Conservation (phyloP, 2,888 invertebrate species). For the Brachypalpus laphriformis region DNA sequence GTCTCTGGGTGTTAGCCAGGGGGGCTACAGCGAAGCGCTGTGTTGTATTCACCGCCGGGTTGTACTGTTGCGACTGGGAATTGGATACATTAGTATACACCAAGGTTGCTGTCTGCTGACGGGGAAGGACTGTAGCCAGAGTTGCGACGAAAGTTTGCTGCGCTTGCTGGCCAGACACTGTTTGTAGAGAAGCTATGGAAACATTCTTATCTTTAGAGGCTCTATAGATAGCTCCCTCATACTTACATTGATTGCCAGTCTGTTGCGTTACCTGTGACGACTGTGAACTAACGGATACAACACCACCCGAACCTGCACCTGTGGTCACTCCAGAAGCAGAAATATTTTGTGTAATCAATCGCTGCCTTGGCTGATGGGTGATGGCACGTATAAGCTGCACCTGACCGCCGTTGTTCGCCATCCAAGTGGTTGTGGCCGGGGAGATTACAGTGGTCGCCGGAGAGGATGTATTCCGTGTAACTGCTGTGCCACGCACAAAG, state of each 20-base stretch:
- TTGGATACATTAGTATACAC: constrained; percentile 81
- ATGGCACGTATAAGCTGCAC: constrained; percentile 82
- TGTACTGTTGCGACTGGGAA: constrained; percentile 80
- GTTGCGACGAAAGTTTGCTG: constrained; percentile 82
- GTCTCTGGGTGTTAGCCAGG: constrained; percentile 77
- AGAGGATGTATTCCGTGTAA: constrained; percentile 78
- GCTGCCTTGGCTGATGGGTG: constrained; percentile 80
- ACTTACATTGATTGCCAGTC: constrained; percentile 75
- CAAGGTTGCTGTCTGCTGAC: constrained; percentile 81
- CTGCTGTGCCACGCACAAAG: constrained; percentile 80
- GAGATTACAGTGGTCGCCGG: constrained; percentile 82
- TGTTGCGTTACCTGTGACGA: constrained; percentile 68
- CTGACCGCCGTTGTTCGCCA: constrained; percentile 79
- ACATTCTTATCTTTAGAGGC: not conserved
- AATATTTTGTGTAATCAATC: constrained; percentile 81
- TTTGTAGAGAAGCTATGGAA: constrained; percentile 75
- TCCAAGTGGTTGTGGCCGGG: constrained; percentile 81
- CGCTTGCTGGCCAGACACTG: constrained; percentile 77
- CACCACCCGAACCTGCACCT: constrained; percentile 71
- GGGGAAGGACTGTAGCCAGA: constrained; percentile 80
- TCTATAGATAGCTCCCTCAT: not conserved
- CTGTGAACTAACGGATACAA: constrained; percentile 75
- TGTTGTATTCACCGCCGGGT: constrained; percentile 76
- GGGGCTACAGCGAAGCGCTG: constrained; percentile 81
- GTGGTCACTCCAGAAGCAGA: constrained; percentile 74